Evolutionary conservation across 2,888 invertebrate species (phyloP).

Genomic region (Drosophila austrosaltans): DNA sequence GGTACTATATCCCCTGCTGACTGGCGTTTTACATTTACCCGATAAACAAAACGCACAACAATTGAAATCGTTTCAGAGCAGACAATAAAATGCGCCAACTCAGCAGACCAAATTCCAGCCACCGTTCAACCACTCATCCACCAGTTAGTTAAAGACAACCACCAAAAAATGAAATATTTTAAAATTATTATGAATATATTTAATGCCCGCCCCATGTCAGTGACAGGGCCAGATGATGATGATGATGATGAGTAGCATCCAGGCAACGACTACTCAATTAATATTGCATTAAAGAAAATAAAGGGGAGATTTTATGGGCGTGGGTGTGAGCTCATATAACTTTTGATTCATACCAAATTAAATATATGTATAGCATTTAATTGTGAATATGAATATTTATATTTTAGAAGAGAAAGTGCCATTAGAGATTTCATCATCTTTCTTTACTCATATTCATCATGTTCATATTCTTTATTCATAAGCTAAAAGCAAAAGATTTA

Average conservation of each 20-base stretch:
- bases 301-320: slow-evolving; percentile 5
- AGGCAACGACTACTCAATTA: slow-evolving; percentile 79
- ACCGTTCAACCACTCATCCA: slow-evolving; percentile 19
- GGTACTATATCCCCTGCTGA: slow-evolving; percentile 28
- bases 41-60: slow-evolving; percentile 59
- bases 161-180: slow-evolving; percentile 44
- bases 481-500: no score
- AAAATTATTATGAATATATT: slow-evolving; percentile 68
- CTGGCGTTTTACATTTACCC: slow-evolving; percentile 49
- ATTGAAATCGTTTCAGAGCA: slow-evolving; percentile 45
- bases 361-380: background rate
- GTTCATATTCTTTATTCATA: no score
- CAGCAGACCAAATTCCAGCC: slow-evolving; percentile 50
- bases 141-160: slow-evolving; percentile 32
- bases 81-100: slow-evolving; percentile 60
- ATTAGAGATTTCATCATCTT: no score
- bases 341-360: background rate
- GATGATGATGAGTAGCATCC: slow-evolving; percentile 41
- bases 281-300: slow-evolving; percentile 61
- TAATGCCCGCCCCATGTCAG: slow-evolving; percentile 53
- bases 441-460: no score
- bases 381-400: background rate
- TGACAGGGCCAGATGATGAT: slow-evolving; percentile 48
- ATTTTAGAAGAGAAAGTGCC: background rate
- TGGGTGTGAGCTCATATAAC: slow-evolving; percentile 6